Evolutionary conservation across 2,888 invertebrate genomes (phyloP).

Genomic region (Epinotia demarniana): DNA sequence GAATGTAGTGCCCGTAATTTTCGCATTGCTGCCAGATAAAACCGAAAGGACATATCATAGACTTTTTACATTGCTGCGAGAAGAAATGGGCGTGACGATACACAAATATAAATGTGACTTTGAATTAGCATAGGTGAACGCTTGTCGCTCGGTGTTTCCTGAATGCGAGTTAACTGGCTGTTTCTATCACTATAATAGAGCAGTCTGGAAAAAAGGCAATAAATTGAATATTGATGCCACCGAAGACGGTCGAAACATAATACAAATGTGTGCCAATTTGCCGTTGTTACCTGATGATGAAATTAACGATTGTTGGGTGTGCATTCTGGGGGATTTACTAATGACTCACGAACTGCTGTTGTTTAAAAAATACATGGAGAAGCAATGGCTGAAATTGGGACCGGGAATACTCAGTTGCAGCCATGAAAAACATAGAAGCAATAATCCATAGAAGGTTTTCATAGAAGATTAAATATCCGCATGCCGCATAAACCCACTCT

Average conservation of each 20-base stretch:
- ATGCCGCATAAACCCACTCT: constrained; percentile 1
- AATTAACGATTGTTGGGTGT: constrained; percentile 1
- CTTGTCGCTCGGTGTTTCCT: neutral
- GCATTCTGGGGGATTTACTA: neutral
- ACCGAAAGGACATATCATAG: constrained; percentile 4
- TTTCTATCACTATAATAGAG: neutral
- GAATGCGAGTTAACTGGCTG: neutral
- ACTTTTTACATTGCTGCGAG: too few species aligned
- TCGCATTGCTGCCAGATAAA: neutral
- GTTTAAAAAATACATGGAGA: constrained; percentile 1
- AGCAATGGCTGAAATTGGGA: neutral
- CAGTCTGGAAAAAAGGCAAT: neutral
- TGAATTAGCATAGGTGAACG: neutral
- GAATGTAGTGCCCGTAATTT: neutral
- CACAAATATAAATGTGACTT: constrained; percentile 2
- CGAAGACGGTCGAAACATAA: neutral
- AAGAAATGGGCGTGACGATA: neutral
- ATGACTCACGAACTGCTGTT: neutral
- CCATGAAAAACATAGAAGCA: constrained; percentile 2
- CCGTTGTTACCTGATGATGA: constrained; percentile 4
- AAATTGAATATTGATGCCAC: neutral
- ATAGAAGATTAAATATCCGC: constrained; percentile 9
- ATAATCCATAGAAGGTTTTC: constrained; percentile 7
- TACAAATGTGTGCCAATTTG: neutral
- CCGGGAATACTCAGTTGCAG: neutral